phyloP scores from a whole-genome alignment of 2,888 invertebrate species.

The Thereva unica region DNA sequence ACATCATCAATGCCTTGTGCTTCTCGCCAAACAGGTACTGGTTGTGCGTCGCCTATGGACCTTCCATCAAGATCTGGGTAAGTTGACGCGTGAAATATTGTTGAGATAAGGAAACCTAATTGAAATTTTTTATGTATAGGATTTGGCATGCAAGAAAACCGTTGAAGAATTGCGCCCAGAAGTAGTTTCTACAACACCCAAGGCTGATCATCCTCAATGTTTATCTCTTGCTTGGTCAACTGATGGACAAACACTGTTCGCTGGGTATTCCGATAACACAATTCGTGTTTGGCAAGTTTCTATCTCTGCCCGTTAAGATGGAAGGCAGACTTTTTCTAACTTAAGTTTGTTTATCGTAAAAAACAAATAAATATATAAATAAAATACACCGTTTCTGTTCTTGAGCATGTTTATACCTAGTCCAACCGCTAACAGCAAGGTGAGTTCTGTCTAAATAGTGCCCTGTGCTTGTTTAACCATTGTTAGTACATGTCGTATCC shows the following conservation, averaged over 20 bases:
- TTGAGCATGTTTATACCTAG: too few species aligned
- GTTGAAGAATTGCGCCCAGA: constrained; percentile 98
- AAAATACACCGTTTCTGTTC: too few species aligned
- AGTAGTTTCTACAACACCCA: constrained; percentile 77
- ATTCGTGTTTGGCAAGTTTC: constrained; percentile 99
- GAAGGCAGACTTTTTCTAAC: background rate
- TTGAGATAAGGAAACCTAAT: background rate
- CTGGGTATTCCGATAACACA: constrained; percentile 97
- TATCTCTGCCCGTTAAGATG: constrained; percentile 73
- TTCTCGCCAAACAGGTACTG: constrained; percentile 99
- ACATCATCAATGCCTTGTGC: constrained; percentile 96
- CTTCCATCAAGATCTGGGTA: constrained; percentile 98
- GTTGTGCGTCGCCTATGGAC: constrained; percentile 98
- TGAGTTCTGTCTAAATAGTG: too few species aligned
- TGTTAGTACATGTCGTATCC: too few species aligned
- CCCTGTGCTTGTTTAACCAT: too few species aligned
- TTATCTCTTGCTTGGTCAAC: constrained; percentile 98
- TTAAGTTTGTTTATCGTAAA: background rate
- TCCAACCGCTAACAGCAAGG: too few species aligned
- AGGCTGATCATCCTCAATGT: constrained; percentile 94
- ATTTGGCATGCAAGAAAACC: constrained; percentile 98
- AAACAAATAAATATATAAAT: too few species aligned
- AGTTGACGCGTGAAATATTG: constrained; percentile 45
- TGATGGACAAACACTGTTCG: constrained; percentile 98
- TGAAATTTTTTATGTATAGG: constrained; percentile 61